A percentile compares a stretch with the other conserved stretches of the same genome.
Evolutionary conservation across 2,888 invertebrate species (phyloP).

Genomic region (Antheraea assamensis): DNA sequence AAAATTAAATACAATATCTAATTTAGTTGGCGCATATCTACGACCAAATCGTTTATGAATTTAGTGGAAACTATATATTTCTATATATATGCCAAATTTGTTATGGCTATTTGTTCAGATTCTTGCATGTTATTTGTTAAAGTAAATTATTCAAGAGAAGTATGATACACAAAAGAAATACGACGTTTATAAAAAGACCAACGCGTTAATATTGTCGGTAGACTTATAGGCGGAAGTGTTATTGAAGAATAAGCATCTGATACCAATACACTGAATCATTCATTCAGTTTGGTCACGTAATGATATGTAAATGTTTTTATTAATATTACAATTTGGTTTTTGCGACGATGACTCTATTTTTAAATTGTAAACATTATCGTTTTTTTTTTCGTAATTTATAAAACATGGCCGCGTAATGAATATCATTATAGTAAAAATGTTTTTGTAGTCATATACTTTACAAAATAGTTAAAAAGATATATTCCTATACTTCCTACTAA

Average conservation of each 20-base stretch:
- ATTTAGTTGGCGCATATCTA: not conserved
- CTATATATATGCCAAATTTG: too few species aligned
- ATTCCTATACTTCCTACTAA: too few species aligned
- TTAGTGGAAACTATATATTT: not conserved
- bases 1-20: too few species aligned
- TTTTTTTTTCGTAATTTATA: not conserved
- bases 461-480: not conserved
- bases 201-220: not conserved
- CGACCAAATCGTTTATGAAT: not conserved
- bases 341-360: not conserved
- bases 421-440: not conserved
- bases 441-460: not conserved
- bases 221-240: not conserved
- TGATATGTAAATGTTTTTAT: not conserved
- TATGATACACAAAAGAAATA: not conserved
- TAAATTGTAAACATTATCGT: not conserved
- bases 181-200: not conserved
- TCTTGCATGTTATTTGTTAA: not conserved
- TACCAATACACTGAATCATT: not conserved
- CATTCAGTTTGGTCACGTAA: constrained; percentile 6
- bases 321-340: not conserved
- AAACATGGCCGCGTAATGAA: not conserved
- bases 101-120: not conserved
- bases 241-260: not conserved
- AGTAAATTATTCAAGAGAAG: too few species aligned